Base-by-base conservation (phyloP, 2,113 vertebrate species). In the Notarius quadriscutis region DNA sequence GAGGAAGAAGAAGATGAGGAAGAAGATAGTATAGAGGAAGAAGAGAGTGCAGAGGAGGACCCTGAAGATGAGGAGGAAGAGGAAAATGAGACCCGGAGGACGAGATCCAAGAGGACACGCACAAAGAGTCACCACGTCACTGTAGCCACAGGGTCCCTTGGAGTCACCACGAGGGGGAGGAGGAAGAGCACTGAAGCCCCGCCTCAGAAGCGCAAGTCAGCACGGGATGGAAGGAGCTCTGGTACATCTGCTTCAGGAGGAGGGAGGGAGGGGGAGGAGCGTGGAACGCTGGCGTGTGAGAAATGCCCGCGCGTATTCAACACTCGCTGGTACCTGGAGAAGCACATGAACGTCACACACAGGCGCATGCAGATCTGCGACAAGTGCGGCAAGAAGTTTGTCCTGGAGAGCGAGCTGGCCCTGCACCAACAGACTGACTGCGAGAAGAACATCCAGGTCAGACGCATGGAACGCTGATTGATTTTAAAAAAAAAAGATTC, bases 381-480 rank as follows among this genome's bases (percentile, higher is more conserved):
- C 96, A 99, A 99, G 88, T 99, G 98, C 69, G 98, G 97, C 88
- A 99, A 99, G 94, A 99, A 99, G 94, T 99, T 99, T 93, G 98
- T 99, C 90, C 95, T 99, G 92, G 98, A 99, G 95, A 99, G 98
- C 86, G 98, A 99, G 95, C 96, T 99, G 94, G 97, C 97, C 89
- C 96, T 99, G 90, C 98, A 99, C 94, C 98, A 99, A 95, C 98
- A 99, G 94, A 99, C 98, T 4, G 98, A 99, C 95, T 99, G 98
- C 91, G 98, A 99, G 93, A 99, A 98, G 95, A 99, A 99, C 93
- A 99, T 99, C 91, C 98, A 99, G 98, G 98, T 99, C 95, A 93
- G 87, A 12, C 15, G 6, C 22, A 20, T 53, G 7, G 58, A 62
- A 7, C 7, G 34, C 25, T 22, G 7, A 69, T 14, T 22, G 2